phyloP scores from a whole-genome alignment of 2,797 vertebrate species.

The Hephaestus fuliginosus region DNA sequence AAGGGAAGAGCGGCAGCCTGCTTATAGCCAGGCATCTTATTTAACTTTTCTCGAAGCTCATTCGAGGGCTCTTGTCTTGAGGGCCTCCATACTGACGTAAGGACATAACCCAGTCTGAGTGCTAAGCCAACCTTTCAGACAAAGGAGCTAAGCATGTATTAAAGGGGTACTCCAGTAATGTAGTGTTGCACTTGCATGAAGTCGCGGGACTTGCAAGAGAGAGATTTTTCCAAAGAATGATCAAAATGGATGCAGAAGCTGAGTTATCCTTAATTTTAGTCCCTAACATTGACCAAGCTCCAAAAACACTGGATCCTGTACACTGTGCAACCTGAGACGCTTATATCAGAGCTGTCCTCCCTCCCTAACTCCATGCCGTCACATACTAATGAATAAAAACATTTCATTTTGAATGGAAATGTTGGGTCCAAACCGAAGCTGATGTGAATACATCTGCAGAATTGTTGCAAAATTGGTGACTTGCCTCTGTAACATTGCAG shows the following conservation, averaged over 20 bases:
- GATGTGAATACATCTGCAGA: too few species aligned
- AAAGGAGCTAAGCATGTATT: constrained; percentile 6
- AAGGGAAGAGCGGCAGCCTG: background rate
- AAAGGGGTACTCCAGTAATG: background rate
- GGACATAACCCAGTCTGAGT: constrained; percentile 15
- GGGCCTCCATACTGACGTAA: constrained; percentile 4
- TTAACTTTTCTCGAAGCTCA: constrained; percentile 37
- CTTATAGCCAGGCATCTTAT: constrained; percentile 24
- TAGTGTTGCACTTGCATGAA: background rate
- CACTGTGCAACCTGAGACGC: background rate
- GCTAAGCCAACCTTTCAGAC: background rate
- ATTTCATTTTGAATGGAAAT: too few species aligned
- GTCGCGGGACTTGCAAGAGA: background rate
- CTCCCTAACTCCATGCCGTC: background rate
- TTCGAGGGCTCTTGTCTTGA: constrained; percentile 51
- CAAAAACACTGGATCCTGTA: background rate
- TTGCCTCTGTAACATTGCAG: constrained; percentile 9
- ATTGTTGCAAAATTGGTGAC: background rate
- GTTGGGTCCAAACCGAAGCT: background rate
- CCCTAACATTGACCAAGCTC: background rate
- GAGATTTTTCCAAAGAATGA: background rate
- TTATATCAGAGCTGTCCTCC: background rate
- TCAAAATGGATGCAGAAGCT: background rate
- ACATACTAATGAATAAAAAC: background rate
- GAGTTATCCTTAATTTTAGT: background rate